phyloP scores from a whole-genome alignment of 2,113 vertebrate species.

The Anguilla rostrata region DNA sequence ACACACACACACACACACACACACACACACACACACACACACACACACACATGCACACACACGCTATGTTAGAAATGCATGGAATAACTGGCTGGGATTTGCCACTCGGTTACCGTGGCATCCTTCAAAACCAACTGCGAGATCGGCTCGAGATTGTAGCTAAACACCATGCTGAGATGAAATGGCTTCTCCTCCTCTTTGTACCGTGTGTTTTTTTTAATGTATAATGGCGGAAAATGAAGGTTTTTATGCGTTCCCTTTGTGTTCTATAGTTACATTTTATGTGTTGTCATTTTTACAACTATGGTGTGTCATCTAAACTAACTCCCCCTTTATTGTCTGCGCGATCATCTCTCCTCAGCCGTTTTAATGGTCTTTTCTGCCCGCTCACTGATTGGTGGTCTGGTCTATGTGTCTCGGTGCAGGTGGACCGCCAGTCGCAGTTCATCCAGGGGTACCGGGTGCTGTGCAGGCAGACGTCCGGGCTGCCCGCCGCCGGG shows the following conservation, averaged over 20 bases:
- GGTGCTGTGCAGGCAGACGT: conserved; percentile 89
- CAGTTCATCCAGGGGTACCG: conserved; percentile 98
- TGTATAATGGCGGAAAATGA: background rate
- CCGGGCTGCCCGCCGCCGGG: conserved; percentile 78
- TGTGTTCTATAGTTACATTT: background rate
- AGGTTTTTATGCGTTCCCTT: background rate
- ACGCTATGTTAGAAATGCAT: background rate
- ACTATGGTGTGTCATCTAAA: too few species aligned
- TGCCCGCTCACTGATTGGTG: background rate
- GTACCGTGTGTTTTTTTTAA: background rate
- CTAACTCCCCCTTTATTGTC: background rate
- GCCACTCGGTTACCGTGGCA: background rate
- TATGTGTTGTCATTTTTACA: background rate
- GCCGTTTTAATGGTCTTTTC: background rate
- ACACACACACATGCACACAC: background rate
- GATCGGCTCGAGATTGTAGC: background rate
- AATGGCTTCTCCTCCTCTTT: background rate
- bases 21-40: too few species aligned
- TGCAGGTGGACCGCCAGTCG: conserved; percentile 92
- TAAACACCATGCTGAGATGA: background rate
- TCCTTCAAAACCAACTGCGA: background rate
- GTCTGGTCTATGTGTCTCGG: conserved; percentile 13
- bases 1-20: too few species aligned
- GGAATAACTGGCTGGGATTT: background rate
- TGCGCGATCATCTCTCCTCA: background rate